Evolutionary conservation across 2,113 vertebrate species (phyloP).

Genomic region (Tinamus guttatus): DNA sequence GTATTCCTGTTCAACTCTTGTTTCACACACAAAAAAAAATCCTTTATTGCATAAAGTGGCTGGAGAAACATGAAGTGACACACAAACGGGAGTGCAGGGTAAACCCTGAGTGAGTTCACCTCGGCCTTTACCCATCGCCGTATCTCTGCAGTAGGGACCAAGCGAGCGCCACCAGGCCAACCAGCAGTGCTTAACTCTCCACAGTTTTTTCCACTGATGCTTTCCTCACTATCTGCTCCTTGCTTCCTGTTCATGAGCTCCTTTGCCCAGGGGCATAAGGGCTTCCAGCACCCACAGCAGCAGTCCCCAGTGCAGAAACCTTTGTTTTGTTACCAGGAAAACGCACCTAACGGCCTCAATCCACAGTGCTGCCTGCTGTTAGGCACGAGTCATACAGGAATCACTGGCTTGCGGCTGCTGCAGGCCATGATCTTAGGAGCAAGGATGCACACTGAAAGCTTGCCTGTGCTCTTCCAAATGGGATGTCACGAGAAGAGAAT

Average conservation of each 20-base stretch:
- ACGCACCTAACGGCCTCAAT: neutral
- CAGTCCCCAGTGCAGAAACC: neutral
- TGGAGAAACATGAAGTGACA: constrained; percentile 18
- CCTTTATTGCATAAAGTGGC: neutral
- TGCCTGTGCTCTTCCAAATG: constrained; percentile 37
- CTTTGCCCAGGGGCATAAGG: neutral
- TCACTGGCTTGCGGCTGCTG: neutral
- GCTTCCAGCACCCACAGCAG: neutral
- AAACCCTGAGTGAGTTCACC: neutral
- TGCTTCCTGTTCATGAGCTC: neutral
- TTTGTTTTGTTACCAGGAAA: neutral
- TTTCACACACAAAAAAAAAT: neutral
- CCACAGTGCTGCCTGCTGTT: constrained; percentile 1
- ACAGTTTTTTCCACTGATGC: neutral
- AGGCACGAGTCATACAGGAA: constrained; percentile 1
- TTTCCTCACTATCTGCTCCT: neutral
- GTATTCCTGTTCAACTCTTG: constrained; percentile 32
- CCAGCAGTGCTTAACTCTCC: neutral
- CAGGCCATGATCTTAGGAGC: neutral
- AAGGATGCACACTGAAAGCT: constrained; percentile 44
- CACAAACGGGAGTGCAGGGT: neutral
- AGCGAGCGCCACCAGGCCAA: neutral
- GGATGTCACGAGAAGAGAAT: constrained; percentile 58
- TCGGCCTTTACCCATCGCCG: neutral
- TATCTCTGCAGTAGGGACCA: neutral